Evolutionary conservation across 2,797 vertebrate species (phyloP).

Genomic region (Salarias fasciatus): DNA sequence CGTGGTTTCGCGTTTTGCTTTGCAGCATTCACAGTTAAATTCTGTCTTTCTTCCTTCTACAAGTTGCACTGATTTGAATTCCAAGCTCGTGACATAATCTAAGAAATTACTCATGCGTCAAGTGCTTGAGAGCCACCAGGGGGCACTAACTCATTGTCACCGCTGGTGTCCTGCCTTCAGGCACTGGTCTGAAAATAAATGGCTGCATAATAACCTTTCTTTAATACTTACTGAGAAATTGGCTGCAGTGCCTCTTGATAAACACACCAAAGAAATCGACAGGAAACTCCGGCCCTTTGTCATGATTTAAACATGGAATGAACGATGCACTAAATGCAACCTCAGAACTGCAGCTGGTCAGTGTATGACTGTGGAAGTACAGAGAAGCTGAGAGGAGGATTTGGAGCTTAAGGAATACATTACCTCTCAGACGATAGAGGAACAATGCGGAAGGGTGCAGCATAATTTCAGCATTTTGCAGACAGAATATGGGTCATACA

Average conservation of each 20-base stretch:
- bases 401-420: slow-evolving; percentile 24
- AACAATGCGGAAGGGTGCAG: slow-evolving; percentile 14
- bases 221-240: not conserved
- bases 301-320: not conserved
- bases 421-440: slow-evolving; percentile 8
- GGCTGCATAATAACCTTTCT: not conserved
- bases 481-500: slow-evolving; percentile 59
- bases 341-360: too few relatives aligned
- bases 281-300: not conserved
- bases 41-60: too few relatives aligned
- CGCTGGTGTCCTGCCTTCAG: not conserved
- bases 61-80: too few relatives aligned
- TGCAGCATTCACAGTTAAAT: too few relatives aligned
- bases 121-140: not conserved
- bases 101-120: too few relatives aligned
- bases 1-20: too few relatives aligned
- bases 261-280: not conserved
- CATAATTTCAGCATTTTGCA: slow-evolving; percentile 29
- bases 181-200: not conserved
- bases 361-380: too few relatives aligned
- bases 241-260: not conserved
- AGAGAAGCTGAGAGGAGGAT: not conserved
- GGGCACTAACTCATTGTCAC: not conserved
- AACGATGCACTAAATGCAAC: too few relatives aligned
- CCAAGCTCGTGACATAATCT: too few relatives aligned